Base-by-base conservation (phyloP, 2,113 vertebrate species). In the Caranx ignobilis region DNA sequence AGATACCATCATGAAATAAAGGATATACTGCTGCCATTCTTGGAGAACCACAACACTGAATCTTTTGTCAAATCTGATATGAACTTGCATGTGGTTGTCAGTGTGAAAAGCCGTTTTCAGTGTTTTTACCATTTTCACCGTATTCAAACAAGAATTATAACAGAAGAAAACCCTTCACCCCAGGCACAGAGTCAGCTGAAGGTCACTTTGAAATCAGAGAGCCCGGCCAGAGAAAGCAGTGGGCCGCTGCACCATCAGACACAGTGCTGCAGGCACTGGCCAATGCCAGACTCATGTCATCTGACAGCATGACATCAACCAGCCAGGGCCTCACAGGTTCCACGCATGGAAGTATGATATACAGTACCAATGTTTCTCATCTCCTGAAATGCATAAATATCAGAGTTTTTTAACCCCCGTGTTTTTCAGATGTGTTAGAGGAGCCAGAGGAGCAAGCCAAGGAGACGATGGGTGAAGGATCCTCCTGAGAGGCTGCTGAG, bases 401-500 rank as follows among this genome's bases (percentile, higher is more conserved):
- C 39, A 18, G 41, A 11, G 43, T 11, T 32, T 19, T 41, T 8
- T 43, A 0, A 68, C n/a, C 8, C 10, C 62, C 34, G 62, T 71
- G 31, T 57, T 45, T 31, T 64, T 21, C 66, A 65, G 83, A 64
- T 74, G 62, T 82, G 48, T 73, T 94, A 94, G 94, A 81, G 87
- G 79, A 92, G 70, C 93, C 92, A 31, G 87, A 84, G 79, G 90
- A 82, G 81, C 45, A 69, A 82, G 56, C 79, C 80, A 75, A 95
- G 96, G 59, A 96, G 93, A 85, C 94, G 81, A 61, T 98, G 97
- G 97, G 94, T 91, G 41, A 96, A 71, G 56, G 92, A 94, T 75
- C 85, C 95, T 41, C 95, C 97, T 1, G 93, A 94, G 82, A 93
- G 91, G 19, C 85, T 99, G 57, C 82, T 98, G 86, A 92, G 95